Percentiles rank a stretch among this genome's conserved stretches.
Evolutionary conservation across 2,113 vertebrate species (phyloP).

Genomic region (Mastomys natalensis): DNA sequence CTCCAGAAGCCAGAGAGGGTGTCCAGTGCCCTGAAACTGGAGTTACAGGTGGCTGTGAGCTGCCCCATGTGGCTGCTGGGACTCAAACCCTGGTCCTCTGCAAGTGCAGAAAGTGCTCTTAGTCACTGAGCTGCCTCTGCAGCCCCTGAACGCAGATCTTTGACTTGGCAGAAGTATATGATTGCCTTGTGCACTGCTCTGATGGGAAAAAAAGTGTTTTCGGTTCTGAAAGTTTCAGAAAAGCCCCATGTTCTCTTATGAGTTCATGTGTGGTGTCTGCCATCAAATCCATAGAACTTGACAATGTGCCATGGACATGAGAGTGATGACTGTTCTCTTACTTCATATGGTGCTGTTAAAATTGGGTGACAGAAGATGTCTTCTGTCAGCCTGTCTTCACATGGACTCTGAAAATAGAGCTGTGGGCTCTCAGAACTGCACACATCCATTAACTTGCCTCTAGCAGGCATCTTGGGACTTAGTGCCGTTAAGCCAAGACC

Average conservation of each 20-base stretch:
- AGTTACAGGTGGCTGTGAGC: not conserved
- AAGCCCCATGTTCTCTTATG: not conserved
- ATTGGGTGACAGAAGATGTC: not conserved
- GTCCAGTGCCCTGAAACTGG: not conserved
- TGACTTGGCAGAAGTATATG: not conserved
- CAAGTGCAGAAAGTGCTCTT: not conserved
- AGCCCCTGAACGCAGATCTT: not conserved
- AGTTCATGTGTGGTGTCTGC: not conserved
- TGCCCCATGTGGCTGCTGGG: not conserved
- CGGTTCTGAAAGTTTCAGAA: constrained; percentile 13
- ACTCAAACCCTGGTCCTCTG: not conserved
- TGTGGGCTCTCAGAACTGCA: not conserved
- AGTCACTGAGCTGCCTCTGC: not conserved
- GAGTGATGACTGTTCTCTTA: not conserved
- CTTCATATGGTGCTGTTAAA: not conserved
- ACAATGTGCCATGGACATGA: not conserved
- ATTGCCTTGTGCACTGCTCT: not conserved
- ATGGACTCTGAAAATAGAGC: not conserved
- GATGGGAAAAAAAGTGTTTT: not conserved
- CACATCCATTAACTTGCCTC: not conserved
- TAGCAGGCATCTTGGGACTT: not conserved
- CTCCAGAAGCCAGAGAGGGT: not conserved
- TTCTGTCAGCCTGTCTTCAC: not conserved
- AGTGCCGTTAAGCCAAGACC: not conserved
- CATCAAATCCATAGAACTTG: not conserved